Evolutionary conservation across 1,140 invertebrate genomes (phyloP).

Genomic region (Sycophaga agraensis): DNA sequence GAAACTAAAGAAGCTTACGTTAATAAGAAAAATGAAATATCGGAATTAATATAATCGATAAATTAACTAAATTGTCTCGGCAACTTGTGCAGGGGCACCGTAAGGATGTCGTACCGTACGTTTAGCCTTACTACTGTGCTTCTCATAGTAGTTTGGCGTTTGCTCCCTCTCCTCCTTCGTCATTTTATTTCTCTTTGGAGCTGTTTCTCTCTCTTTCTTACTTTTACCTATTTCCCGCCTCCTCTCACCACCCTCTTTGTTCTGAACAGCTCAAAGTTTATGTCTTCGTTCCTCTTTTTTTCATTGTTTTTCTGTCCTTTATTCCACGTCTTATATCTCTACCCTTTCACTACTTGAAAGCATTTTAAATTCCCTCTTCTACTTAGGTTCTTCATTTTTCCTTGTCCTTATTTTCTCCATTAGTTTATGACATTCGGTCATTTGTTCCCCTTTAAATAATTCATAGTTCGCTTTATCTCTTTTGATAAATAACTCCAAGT

Average conservation of each 20-base stretch:
- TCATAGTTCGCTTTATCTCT: constrained; percentile 21
- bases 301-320: constrained; percentile 25
- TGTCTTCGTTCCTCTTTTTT: constrained; percentile 1
- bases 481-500: constrained; percentile 15
- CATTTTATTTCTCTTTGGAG: constrained; percentile 8
- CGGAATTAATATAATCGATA: neutral
- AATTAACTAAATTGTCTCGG: constrained; percentile 11
- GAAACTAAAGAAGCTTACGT: no score
- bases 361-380: constrained; percentile 18
- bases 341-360: constrained; percentile 15
- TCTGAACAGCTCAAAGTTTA: constrained; percentile 26
- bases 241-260: constrained; percentile 9
- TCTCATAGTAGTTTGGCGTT: constrained; percentile 25
- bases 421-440: neutral
- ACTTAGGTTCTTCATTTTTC: constrained; percentile 15
- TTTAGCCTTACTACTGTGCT: constrained; percentile 23
- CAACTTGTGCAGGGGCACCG: neutral
- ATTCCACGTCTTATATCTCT: constrained; percentile 17
- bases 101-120: constrained; percentile 22
- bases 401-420: neutral
- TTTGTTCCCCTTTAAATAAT: constrained; percentile 16
- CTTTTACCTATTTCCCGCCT: neutral
- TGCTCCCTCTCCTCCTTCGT: neutral
- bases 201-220: neutral
- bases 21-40: no score